Percentiles rank a stretch among this genome's conserved stretches.
Conservation (phyloP, 1,140 invertebrate genomes). For the Eriosoma lanigerum region DNA sequence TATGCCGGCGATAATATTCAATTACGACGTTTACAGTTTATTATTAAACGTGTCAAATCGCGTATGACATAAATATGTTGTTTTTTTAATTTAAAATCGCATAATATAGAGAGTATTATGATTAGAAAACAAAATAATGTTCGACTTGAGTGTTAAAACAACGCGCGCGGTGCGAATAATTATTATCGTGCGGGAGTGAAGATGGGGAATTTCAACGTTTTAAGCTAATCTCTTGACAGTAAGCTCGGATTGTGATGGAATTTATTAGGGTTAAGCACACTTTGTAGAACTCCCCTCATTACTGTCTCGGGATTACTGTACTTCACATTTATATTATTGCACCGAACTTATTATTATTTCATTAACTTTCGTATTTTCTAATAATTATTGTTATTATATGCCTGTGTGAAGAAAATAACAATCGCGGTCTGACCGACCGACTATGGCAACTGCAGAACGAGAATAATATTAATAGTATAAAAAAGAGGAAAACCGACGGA, state of each 20-base stretch:
- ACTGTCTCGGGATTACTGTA: not conserved
- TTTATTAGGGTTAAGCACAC: constrained; percentile 12
- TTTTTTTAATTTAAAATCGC: not conserved
- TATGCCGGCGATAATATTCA: not conserved
- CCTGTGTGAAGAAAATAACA: not conserved
- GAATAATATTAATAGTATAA: too few species aligned
- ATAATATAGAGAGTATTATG: too few species aligned
- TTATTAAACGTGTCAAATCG: too few species aligned
- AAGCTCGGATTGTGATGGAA: constrained; percentile 31
- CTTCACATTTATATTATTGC: not conserved
- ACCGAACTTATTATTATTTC: not conserved
- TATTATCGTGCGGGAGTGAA: not conserved
- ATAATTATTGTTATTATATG: not conserved
- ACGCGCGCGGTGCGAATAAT: constrained; percentile 3
- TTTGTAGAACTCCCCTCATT: constrained; percentile 17
- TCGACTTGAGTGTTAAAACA: not conserved
- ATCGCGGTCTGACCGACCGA: not conserved
- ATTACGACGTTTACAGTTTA: not conserved
- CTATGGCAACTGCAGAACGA: too few species aligned
- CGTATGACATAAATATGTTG: not conserved
- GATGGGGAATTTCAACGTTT: constrained; percentile 11
- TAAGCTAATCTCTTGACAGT: constrained; percentile 31
- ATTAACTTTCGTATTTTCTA: constrained; percentile 16
- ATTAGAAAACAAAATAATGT: too few species aligned
- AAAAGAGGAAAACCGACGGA: not conserved